A percentile compares a stretch with the other conserved stretches of the same genome.
Conservation (phyloP, 2,888 invertebrate species). For the Spodoptera littoralis region DNA sequence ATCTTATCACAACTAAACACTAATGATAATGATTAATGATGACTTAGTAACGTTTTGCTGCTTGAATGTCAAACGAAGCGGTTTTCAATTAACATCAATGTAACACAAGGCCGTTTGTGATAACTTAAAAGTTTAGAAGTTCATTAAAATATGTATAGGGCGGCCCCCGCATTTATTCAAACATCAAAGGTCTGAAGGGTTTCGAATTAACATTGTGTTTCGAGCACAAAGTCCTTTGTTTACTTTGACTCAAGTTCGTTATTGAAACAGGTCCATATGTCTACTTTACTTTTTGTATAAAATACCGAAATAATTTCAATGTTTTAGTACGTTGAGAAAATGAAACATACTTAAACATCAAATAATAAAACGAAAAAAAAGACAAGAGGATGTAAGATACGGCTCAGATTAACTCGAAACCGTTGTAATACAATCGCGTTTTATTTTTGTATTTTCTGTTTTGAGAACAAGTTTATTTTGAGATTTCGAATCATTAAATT, state of each 20-base stretch:
- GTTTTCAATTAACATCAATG: slow-evolving; percentile 42
- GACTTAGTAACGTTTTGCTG: slow-evolving; percentile 14
- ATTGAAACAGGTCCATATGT: slow-evolving; percentile 33
- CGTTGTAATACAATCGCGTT: slow-evolving; percentile 35
- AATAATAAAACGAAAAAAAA: slow-evolving; percentile 23
- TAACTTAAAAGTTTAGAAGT: slow-evolving; percentile 42
- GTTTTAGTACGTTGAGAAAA: slow-evolving; percentile 12
- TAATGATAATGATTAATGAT: slow-evolving; percentile 20
- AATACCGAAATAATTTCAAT: slow-evolving; percentile 18
- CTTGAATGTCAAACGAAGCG: slow-evolving; percentile 36
- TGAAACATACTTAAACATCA: neutral
- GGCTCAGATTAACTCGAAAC: slow-evolving; percentile 19
- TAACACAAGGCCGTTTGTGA: slow-evolving; percentile 30
- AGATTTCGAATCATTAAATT: slow-evolving; percentile 13
- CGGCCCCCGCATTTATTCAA: slow-evolving; percentile 30
- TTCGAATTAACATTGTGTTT: slow-evolving; percentile 41
- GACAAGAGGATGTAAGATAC: slow-evolving; percentile 17
- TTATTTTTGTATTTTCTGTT: slow-evolving; percentile 31
- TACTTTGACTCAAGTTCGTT: slow-evolving; percentile 34
- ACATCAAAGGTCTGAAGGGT: slow-evolving; percentile 38
- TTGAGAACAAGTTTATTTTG: slow-evolving; percentile 41
- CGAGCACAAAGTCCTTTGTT: slow-evolving; percentile 42
- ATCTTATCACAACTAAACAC: slow-evolving; percentile 35
- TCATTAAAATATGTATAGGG: slow-evolving; percentile 45
- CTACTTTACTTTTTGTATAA: slow-evolving; percentile 32